Conservation (phyloP, 2,888 invertebrate genomes). For the Tetramorium bicarinatum region DNA sequence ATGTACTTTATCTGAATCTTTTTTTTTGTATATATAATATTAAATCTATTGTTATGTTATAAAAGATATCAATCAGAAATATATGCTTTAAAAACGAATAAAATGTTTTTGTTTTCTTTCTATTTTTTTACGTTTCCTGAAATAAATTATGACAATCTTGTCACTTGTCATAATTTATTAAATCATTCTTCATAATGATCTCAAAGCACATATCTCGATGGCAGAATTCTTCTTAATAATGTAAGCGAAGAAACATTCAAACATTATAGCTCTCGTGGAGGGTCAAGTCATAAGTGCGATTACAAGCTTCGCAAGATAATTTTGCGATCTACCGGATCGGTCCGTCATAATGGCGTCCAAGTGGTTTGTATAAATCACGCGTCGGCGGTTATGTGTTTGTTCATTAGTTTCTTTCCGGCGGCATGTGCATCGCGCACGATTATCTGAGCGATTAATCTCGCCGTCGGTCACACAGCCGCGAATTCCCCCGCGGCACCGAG, state of each 20-base stretch:
- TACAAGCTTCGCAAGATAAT: conserved; percentile 38
- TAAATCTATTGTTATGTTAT: not conserved
- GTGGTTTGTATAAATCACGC: conserved; percentile 73
- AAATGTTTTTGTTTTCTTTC: not conserved
- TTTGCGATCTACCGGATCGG: conserved; percentile 57
- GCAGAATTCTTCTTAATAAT: conserved; percentile 19
- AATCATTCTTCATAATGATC: not conserved
- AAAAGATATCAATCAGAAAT: not conserved
- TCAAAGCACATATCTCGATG: not conserved
- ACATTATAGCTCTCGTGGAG: not conserved
- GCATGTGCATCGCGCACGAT: conserved; percentile 69
- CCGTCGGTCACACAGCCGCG: conserved; percentile 62
- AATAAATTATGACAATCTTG: not conserved
- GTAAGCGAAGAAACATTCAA: not conserved
- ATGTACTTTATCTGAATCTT: not conserved
- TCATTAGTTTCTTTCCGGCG: conserved; percentile 74
- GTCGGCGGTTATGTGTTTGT: conserved; percentile 68
- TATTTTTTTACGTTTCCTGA: not conserved
- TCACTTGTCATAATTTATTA: not conserved
- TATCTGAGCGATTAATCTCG: conserved; percentile 75
- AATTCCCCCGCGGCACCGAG: conserved; percentile 52
- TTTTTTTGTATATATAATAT: not conserved
- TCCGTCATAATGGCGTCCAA: conserved; percentile 47
- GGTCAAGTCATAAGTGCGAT: conserved; percentile 7
- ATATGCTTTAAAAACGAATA: not conserved